Evolutionary conservation across 2,113 vertebrate species (phyloP).

Genomic region (Ciconia boyciana): DNA sequence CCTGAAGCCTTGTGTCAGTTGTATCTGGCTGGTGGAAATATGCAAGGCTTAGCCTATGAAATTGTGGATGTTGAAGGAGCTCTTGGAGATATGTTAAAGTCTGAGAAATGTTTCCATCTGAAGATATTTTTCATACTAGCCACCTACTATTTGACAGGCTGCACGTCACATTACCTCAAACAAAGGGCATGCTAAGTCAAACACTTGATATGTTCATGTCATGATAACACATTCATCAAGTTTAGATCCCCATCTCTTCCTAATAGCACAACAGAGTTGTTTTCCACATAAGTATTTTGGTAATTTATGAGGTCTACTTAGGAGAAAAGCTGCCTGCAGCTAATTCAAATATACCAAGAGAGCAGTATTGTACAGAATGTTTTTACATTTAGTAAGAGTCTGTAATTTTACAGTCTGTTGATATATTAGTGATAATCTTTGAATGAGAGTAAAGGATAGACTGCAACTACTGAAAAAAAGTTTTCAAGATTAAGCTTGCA

Average conservation of each 20-base stretch:
- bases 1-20: not conserved
- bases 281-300: not conserved
- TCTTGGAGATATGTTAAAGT: not conserved
- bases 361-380: not conserved
- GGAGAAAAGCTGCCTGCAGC: not conserved
- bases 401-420: not conserved
- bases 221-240: not conserved
- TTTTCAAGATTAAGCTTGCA: not conserved
- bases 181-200: not conserved
- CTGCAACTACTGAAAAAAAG: not conserved
- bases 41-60: not conserved
- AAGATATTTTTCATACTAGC: not conserved
- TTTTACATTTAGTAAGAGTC: not conserved
- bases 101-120: not conserved
- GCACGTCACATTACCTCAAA: not conserved
- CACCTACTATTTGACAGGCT: not conserved
- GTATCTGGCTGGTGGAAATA: not conserved
- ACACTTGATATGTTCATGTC: not conserved
- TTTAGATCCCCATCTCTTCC: not conserved
- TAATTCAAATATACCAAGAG: not conserved
- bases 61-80: not conserved
- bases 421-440: not conserved
- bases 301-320: not conserved
- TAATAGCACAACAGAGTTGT: not conserved
- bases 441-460: not conserved